Evolutionary conservation across 2,888 invertebrate species (phyloP).

Genomic region (Macaria liturata): DNA sequence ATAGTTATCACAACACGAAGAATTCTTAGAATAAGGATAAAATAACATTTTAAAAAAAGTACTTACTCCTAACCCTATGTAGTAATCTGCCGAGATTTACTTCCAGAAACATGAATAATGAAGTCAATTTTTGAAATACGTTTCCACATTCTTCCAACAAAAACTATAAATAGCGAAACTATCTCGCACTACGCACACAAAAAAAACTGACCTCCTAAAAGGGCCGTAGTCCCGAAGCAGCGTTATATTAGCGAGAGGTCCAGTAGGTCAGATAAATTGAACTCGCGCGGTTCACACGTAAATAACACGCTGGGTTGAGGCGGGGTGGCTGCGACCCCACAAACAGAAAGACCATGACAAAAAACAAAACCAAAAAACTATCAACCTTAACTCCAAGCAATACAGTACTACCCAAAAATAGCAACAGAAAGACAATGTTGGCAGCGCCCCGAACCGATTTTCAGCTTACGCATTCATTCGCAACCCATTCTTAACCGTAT

Average conservation of each 20-base stretch:
- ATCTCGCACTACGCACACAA: conserved; percentile 25
- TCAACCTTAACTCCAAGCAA: conserved; percentile 14
- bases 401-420: not conserved
- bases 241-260: conserved; percentile 79
- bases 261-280: conserved; percentile 83
- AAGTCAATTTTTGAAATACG: no score
- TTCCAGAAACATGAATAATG: no score
- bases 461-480: conserved; percentile 31
- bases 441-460: conserved; percentile 28
- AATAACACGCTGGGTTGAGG: conserved; percentile 80
- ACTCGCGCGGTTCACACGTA: conserved; percentile 81
- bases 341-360: conserved; percentile 16
- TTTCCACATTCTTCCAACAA: not conserved
- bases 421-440: conserved; percentile 10
- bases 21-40: no score
- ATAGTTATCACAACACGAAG: no score
- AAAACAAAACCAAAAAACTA: conserved; percentile 7
- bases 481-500: conserved; percentile 39
- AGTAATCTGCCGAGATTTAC: no score
- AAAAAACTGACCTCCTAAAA: conserved; percentile 53
- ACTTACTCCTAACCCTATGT: no score
- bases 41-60: no score
- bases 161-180: conserved; percentile 21
- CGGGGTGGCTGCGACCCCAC: conserved; percentile 57
- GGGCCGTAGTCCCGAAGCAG: conserved; percentile 60